Evolutionary conservation across 2,797 vertebrate genomes (phyloP), one percentile per base, ranked within the genome.

Genomic region (Gymnoscopelus braueri): DNA sequence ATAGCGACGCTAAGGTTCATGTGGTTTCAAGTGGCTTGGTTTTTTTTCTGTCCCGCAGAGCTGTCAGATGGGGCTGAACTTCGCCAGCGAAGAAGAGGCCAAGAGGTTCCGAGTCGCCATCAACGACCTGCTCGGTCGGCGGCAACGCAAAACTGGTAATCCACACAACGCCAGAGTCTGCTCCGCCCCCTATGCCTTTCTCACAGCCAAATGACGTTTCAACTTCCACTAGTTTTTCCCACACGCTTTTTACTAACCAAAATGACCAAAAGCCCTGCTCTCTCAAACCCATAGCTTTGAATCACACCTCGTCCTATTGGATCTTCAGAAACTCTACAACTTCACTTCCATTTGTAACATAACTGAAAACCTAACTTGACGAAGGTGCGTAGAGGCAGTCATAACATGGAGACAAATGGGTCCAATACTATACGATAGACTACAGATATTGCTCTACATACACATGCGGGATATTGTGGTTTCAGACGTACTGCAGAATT

Each of bases 51-150:
- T 10, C 39, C 12, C 32, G 12, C 86, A 99, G 98, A 89, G 91
- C 67, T 97, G 95, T 94, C 97, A 98, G 91, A 89, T 98, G 67
- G 97, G 97, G 87, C 94, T 99, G 91, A 99, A 99, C 94, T 99
- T 98, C 82, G 96, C 97, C 85, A 98, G 94, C 67, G 97, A 98
- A 92, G 97, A 98, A 89, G 97, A 99, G 88, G 97, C 97, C 85
- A 96, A 96, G 89, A 93, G 94, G 79, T 98, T 98, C 90, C 89
- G 95, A 83, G 93, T 89, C 79, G 93, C 95, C 63, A 85, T 97
- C 85, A 93, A 92, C 55, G 98, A 99, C 71, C 91, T 98, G 74
- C 92, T 97, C 83, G 93, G 93, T 87, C 94, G 96, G 66, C 92
- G 97, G 54, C 97, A 97, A 62, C 96, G 96, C 81, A 98, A 96